Evolutionary conservation across 2,113 vertebrate species (phyloP), one percentile per base, ranked within the genome.

Genomic region (Piaya cayana): DNA sequence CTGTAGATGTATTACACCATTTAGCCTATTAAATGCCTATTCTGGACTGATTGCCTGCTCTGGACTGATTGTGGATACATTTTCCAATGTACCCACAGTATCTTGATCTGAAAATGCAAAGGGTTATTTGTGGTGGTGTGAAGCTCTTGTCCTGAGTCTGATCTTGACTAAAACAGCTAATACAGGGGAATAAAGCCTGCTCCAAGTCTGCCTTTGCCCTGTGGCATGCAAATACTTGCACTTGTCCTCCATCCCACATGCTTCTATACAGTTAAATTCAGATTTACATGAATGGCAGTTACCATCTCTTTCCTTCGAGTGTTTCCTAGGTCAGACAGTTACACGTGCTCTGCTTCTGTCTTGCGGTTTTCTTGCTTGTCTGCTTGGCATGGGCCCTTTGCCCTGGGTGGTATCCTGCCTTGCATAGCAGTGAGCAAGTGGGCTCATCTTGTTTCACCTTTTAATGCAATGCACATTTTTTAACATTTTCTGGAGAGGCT

Each of bases 21-120:
- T 95, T 95, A 95, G 90, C 93, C 95, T 92, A 97, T 97, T 97
- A 97, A 97, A 97, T 94, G 82, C 95, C 92, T 97, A 96, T 92
- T 93, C 92, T 88, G 82, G 90, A 95, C 64, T 39, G 21, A 94
- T 20, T 82, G 81, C 95, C 90, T 97, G 96, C 90, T 93, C 92
- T 88, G 82, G 90, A 95, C 68, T 39, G 21, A 94, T 20, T 82
- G 81, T 45, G 43, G 43, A 19, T 45, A 45, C 43, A 45, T 45
- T 45, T 45, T 45, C 43, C 18, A 19, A 45, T 45, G 59, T 65
- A 43, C 53, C 22, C 58, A 36, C 8, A 60, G 83, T 76, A 80
- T 90, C 72, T 96, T 79, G 79, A 43, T 93, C 67, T 75, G 37
- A 88, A 78, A 69, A 50, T 15, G 21, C 47, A 30, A 63, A n/a